phyloP scores from a whole-genome alignment of 2,888 invertebrate species.

The Pollenia angustigena region DNA sequence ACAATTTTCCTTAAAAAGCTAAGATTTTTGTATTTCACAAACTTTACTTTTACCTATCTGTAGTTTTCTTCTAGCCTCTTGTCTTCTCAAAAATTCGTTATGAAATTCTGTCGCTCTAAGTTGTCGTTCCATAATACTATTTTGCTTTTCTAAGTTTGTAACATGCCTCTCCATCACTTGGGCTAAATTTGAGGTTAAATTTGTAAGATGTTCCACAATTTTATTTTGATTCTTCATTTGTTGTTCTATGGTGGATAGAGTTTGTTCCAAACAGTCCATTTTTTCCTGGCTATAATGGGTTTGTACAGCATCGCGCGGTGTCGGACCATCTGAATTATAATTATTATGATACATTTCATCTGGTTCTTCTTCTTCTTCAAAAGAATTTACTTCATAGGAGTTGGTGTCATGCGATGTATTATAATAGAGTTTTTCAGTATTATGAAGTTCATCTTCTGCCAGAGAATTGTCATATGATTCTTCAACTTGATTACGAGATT shows the following conservation, averaged over 20 bases:
- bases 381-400: slow-evolving; percentile 29
- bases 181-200: slow-evolving; percentile 48
- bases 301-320: neutral
- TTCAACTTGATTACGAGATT: slow-evolving; percentile 16
- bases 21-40: slow-evolving; percentile 21
- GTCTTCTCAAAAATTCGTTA: slow-evolving; percentile 38
- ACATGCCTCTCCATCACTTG: slow-evolving; percentile 60
- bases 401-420: slow-evolving; percentile 40
- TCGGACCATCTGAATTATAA: slow-evolving; percentile 37
- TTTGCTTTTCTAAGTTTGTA: slow-evolving; percentile 51
- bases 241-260: slow-evolving; percentile 31
- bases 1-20: slow-evolving; percentile 14
- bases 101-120: slow-evolving; percentile 18
- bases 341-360: slow-evolving; percentile 22
- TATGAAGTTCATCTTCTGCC: slow-evolving; percentile 41
- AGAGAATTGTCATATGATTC: slow-evolving; percentile 44
- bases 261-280: slow-evolving; percentile 40
- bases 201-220: slow-evolving; percentile 61
- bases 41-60: slow-evolving; percentile 17
- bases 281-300: slow-evolving; percentile 20
- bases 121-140: slow-evolving; percentile 46
- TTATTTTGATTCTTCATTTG: slow-evolving; percentile 68
- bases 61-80: slow-evolving; percentile 41
- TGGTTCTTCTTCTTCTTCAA: slow-evolving; percentile 3
- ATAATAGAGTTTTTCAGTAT: slow-evolving; percentile 35